phyloP scores from a whole-genome alignment of 2,797 vertebrate species.

The Falco concolor region DNA sequence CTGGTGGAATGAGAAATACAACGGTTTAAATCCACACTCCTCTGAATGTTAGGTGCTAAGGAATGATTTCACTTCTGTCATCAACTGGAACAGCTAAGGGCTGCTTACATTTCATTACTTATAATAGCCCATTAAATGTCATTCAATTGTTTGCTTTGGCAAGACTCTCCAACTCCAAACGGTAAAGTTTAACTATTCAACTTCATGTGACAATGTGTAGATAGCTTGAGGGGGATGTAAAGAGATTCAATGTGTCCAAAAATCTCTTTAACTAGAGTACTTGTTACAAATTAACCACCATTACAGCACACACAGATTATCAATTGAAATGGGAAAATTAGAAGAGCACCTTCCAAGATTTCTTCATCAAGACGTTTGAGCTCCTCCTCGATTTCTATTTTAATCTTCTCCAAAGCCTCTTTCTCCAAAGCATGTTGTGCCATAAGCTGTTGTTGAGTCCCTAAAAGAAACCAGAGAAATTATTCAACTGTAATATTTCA shows the following conservation, averaged over 20 bases:
- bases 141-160: slow-evolving; percentile 31
- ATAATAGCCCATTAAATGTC: slow-evolving; percentile 6
- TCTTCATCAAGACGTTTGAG: slow-evolving; percentile 86
- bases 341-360: slow-evolving; percentile 79
- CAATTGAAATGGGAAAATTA: not conserved
- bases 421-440: slow-evolving; percentile 58
- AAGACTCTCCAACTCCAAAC: not conserved
- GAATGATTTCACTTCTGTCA: not conserved
- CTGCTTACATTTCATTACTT: slow-evolving; percentile 36
- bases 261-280: not conserved
- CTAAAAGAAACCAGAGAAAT: slow-evolving; percentile 60
- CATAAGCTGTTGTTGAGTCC: slow-evolving; percentile 43
- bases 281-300: slow-evolving; percentile 38
- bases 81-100: not conserved
- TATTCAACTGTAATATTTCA: not conserved
- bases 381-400: slow-evolving; percentile 86
- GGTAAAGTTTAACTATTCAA: not conserved
- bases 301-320: not conserved
- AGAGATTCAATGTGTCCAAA: not conserved
- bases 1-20: not conserved
- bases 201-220: not conserved
- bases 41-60: not conserved
- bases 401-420: slow-evolving; percentile 76
- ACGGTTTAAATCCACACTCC: not conserved
- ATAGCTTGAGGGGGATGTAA: not conserved